Evolutionary conservation across 2,888 invertebrate genomes (phyloP).

Genomic region (Hypsopygia costalis): DNA sequence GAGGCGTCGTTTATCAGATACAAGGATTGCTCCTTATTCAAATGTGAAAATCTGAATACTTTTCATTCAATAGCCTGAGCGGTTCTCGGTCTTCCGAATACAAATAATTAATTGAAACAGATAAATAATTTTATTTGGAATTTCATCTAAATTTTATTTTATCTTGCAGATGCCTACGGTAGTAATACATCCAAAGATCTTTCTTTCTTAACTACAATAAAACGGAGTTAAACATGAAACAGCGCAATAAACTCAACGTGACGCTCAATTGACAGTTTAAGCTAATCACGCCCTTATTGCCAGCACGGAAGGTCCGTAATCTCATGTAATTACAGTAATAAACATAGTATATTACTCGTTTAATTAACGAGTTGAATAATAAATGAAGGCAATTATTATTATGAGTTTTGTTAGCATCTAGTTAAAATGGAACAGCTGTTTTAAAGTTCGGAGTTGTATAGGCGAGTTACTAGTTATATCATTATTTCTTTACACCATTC

Average conservation of each 20-base stretch:
- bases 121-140: too few species aligned
- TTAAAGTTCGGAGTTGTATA: not conserved
- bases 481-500: too few species aligned
- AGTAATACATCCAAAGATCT: too few species aligned
- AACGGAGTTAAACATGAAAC: conserved; percentile 10
- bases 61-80: too few species aligned
- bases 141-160: too few species aligned
- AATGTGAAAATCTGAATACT: too few species aligned
- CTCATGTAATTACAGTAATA: conserved; percentile 20
- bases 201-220: conserved; percentile 2
- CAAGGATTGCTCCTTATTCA: too few species aligned
- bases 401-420: conserved; percentile 18
- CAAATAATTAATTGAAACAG: too few species aligned
- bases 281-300: conserved; percentile 21
- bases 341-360: conserved; percentile 21
- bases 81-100: too few species aligned
- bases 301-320: conserved; percentile 17
- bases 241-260: conserved; percentile 20
- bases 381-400: conserved; percentile 19
- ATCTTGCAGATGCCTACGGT: too few species aligned
- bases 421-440: conserved; percentile 15
- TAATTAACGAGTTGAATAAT: conserved; percentile 23
- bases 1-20: too few species aligned
- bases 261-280: conserved; percentile 19
- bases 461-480: too few species aligned